phyloP scores from a whole-genome alignment of 2,113 vertebrate species.

The Thunnus maccoyii region DNA sequence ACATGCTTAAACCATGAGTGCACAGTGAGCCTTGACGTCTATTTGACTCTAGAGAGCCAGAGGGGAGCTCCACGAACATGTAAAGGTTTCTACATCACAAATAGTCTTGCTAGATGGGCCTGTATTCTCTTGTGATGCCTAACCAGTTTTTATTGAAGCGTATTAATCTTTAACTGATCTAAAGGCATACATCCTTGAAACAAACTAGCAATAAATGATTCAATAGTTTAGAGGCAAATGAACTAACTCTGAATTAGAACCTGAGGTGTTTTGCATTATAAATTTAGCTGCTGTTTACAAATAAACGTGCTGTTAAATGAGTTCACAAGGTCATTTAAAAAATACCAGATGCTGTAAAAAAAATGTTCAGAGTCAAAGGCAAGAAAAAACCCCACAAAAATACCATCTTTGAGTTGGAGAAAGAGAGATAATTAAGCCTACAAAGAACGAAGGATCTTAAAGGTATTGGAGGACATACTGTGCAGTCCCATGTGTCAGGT shows the following conservation, averaged over 20 bases:
- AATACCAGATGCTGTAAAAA: constrained; percentile 6
- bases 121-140: not conserved
- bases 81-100: constrained; percentile 15
- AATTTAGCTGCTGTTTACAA: not conserved
- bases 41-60: constrained; percentile 41
- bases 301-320: not conserved
- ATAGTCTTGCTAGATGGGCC: not conserved
- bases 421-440: constrained; percentile 41
- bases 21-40: constrained; percentile 32
- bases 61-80: constrained; percentile 33
- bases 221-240: not conserved
- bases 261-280: not conserved
- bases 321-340: constrained; percentile 13
- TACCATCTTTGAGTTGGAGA: constrained; percentile 12
- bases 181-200: too few relatives aligned
- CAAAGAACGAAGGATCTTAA: constrained; percentile 18
- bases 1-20: constrained; percentile 64
- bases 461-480: constrained; percentile 37
- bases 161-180: not conserved
- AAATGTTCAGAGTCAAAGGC: not conserved
- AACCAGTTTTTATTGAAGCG: not conserved
- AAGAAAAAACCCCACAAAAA: constrained; percentile 3
- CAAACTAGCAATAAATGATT: too few relatives aligned
- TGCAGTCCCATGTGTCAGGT: constrained; percentile 58
- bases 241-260: not conserved